Evolutionary conservation across 2,797 vertebrate genomes (phyloP).

Genomic region (Pterois miles): DNA sequence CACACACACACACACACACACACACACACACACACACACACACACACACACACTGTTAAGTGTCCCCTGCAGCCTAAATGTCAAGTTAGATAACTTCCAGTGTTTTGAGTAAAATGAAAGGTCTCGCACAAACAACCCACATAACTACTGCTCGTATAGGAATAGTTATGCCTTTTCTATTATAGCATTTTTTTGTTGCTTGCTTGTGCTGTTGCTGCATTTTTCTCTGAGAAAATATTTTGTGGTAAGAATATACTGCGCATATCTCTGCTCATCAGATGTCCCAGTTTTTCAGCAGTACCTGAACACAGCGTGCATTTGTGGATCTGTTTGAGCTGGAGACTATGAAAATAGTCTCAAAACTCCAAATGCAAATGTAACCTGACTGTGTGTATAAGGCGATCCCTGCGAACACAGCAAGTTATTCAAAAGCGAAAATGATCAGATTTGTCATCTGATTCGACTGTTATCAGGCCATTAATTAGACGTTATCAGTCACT

Average conservation of each 20-base stretch:
- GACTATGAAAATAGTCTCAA: too few species aligned
- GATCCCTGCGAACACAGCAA: too few species aligned
- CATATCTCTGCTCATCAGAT: neutral
- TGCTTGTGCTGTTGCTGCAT: neutral
- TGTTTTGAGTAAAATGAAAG: slow-evolving; percentile 45
- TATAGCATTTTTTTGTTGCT: neutral
- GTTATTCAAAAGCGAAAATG: too few species aligned
- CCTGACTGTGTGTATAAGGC: too few species aligned
- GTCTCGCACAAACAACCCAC: neutral
- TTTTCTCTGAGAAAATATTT: neutral
- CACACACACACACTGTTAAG: neutral
- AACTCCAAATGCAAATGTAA: too few species aligned
- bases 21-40: slow-evolving; percentile 4
- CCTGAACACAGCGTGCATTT: too few species aligned
- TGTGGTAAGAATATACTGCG: neutral
- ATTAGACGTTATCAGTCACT: too few species aligned
- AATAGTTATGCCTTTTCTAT: neutral
- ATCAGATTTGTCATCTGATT: too few species aligned
- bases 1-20: neutral
- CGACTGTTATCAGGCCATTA: too few species aligned
- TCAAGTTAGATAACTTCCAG: slow-evolving; percentile 46
- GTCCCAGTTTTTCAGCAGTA: too few species aligned
- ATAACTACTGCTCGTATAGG: neutral
- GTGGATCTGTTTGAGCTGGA: too few species aligned
- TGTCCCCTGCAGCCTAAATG: slow-evolving; percentile 30